Evolutionary conservation across 2,113 vertebrate species (phyloP).

Genomic region (Gracilinanus agilis): DNA sequence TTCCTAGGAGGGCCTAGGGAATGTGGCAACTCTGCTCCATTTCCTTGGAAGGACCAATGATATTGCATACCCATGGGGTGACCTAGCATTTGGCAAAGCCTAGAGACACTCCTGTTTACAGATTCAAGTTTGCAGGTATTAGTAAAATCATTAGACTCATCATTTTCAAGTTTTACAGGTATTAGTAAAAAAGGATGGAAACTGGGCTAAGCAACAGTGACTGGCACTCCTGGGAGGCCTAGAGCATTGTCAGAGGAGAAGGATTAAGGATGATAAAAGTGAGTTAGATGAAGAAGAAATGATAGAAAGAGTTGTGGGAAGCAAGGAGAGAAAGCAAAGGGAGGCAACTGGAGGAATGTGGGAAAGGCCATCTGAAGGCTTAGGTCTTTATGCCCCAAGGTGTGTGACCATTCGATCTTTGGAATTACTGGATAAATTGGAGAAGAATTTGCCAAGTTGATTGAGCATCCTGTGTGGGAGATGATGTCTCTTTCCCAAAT

Average conservation of each 20-base stretch:
- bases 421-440: background rate
- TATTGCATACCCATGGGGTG: background rate
- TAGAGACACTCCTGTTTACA: background rate
- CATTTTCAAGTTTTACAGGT: background rate
- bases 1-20: background rate
- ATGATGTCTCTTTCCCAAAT: background rate
- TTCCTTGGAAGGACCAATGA: background rate
- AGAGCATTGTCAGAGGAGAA: background rate
- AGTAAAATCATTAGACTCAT: too few relatives aligned
- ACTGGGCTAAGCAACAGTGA: background rate
- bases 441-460: background rate
- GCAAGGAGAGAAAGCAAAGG: background rate
- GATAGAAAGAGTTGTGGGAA: background rate
- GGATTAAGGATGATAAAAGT: background rate
- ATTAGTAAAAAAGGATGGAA: background rate
- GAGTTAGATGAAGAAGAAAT: background rate
- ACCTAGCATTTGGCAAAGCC: background rate
- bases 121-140: background rate
- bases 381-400: background rate
- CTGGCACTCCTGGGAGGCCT: background rate
- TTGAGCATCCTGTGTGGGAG: background rate
- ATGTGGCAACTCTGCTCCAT: background rate
- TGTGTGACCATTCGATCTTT: background rate
- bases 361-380: too few relatives aligned
- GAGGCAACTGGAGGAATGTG: background rate